Evolutionary conservation across 2,888 invertebrate species (phyloP).

Genomic region (Nomada hirtipes): DNA sequence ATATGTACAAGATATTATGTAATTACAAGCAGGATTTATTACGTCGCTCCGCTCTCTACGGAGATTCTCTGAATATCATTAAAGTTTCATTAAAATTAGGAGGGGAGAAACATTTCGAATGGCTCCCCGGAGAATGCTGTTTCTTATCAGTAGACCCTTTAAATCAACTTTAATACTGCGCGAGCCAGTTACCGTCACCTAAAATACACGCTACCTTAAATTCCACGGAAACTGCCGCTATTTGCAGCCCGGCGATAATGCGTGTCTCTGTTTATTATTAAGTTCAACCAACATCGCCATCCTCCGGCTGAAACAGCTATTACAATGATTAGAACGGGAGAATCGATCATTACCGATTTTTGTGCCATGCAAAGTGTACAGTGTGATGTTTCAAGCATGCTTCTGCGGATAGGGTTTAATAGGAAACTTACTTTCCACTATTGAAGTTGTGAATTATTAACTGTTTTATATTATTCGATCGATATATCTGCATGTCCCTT

Average conservation of each 20-base stretch:
- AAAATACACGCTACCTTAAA: slow-evolving; percentile 60
- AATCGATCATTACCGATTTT: slow-evolving; percentile 12
- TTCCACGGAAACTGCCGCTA: slow-evolving; percentile 55
- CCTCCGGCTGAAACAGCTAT: neutral
- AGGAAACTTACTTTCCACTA: too few species aligned
- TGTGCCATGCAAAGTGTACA: too few species aligned
- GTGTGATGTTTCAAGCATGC: too few species aligned
- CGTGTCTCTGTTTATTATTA: slow-evolving; percentile 51
- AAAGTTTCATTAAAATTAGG: slow-evolving; percentile 73
- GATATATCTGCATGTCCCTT: too few species aligned
- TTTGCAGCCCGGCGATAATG: slow-evolving; percentile 59
- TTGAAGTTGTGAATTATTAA: too few species aligned
- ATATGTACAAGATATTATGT: slow-evolving; percentile 37
- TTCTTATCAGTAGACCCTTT: slow-evolving; percentile 70
- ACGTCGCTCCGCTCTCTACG: slow-evolving; percentile 36
- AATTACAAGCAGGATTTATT: slow-evolving; percentile 55
- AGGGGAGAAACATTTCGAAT: slow-evolving; percentile 55
- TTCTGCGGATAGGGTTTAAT: too few species aligned
- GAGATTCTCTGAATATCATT: slow-evolving; percentile 69
- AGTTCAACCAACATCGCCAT: slow-evolving; percentile 14
- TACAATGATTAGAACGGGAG: neutral
- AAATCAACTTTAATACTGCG: slow-evolving; percentile 71
- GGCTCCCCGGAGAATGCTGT: slow-evolving; percentile 63
- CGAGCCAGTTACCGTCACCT: slow-evolving; percentile 55
- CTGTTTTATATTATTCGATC: too few species aligned